A percentile compares a stretch with the other conserved stretches of the same genome.
These are phyloP conservation scores for Pyxicephalus adspersus DNA, from an alignment of 2,113 vertebrate species.

Conservation along the genomic window DNA sequence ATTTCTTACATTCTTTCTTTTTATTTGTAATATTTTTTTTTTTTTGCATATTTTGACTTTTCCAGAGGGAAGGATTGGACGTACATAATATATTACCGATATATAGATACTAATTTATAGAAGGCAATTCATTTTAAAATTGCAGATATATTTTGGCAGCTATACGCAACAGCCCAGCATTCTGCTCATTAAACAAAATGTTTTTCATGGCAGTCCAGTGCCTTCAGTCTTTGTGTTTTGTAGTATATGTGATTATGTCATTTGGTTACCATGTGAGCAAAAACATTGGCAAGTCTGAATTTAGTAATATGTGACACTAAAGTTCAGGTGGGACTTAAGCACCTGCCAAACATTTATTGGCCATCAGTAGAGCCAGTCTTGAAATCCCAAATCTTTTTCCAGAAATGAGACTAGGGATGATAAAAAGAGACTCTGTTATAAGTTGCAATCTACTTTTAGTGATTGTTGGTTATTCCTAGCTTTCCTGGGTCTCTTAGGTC, in stretches of 20 bases:
- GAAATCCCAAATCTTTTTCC: neutral
- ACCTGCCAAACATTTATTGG: slow-evolving; percentile 25
- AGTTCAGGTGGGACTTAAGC: slow-evolving; percentile 30
- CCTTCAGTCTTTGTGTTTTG: neutral
- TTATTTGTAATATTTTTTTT: too few species aligned
- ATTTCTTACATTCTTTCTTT: too few species aligned
- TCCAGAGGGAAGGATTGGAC: too few species aligned
- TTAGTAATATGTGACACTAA: slow-evolving; percentile 12
- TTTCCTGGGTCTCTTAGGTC: too few species aligned
- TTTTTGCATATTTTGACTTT: too few species aligned
- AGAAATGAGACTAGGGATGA: neutral
- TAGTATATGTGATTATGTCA: slow-evolving; percentile 8
- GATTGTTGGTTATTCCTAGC: neutral
- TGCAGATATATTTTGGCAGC: slow-evolving; percentile 21
- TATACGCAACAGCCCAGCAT: neutral
- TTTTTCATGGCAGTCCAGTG: slow-evolving; percentile 40
- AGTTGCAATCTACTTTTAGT: neutral
- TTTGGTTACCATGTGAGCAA: slow-evolving; percentile 24
- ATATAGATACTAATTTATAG: too few species aligned
- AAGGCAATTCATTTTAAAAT: neutral
- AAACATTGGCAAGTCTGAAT: slow-evolving; percentile 30
- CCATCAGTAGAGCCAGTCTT: slow-evolving; percentile 1
- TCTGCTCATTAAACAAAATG: neutral
- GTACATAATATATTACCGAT: too few species aligned
- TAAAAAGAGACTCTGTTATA: neutral